Base-by-base conservation (phyloP, 2,888 invertebrate genomes). In the Poecilobothrus nobilitatus region DNA sequence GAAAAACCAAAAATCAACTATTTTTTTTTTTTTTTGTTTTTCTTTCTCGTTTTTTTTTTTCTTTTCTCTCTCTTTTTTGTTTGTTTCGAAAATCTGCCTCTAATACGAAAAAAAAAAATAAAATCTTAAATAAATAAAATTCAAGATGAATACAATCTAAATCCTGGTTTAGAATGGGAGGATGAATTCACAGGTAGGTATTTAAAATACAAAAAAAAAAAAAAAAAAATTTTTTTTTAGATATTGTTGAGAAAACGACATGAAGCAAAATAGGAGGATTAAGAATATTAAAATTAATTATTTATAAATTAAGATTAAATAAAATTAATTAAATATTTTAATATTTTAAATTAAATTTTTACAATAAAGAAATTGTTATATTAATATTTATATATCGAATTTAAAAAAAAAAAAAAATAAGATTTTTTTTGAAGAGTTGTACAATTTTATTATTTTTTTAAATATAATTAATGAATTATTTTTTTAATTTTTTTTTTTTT, bases 81-180 rank as follows among this genome's bases (percentile, higher is more conserved):
- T 5, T 27, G 27, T 27, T 27, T 27, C 27, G 5, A 27, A 27
- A 27, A 27, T 27, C 27, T 27, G 27, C 27, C 27, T 27, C 27
- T 5, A 27, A 27, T 27, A 27, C 5, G 27, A 27, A 27, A 27
- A 27, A 27, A n/a, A 27, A 27, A 27, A 27, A 27, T 27, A 27
- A 27, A 4, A 27, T 27, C 27, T 27, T 27, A 27, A 27, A 27
- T 27, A 27, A 27, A 27, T 27, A 27, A 27, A 27, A 27, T 91
- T 92, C 91, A 93, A 95, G 95, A 95, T 90, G 95, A 95, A 89
- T 95, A 95, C 94, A 94, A 95, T 94, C 94, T 95, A 91, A 94
- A 94, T 91, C 94, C 94, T 89, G 94, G 94, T 92, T 94, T 95
- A 94, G 95, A 95, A 88, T 95, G 95, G 95, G 95, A 95, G 91